Base-by-base conservation (phyloP, 2,888 invertebrate genomes). In the Tortrix viridana region DNA sequence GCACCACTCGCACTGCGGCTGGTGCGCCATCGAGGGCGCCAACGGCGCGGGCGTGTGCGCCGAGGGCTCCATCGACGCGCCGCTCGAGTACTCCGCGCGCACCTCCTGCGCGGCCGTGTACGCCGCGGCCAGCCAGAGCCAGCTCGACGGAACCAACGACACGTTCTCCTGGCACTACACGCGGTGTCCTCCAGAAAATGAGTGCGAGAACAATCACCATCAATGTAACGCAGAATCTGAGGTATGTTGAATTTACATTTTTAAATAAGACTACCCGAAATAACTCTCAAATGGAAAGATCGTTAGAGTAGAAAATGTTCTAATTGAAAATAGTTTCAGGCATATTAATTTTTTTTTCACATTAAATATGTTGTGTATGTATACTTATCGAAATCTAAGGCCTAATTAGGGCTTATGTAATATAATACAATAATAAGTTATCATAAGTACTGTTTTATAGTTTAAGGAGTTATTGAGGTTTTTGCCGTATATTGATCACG, bases 191-290 rank as follows among this genome's bases (percentile, higher is more conserved):
- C 95, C 96, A 0, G 99, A 99, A 87, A 96, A 99, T 80, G 98
- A 99, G 85, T 99, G 98, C 80, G 90, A 92, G 47, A 98, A 98
- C 81, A 95, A 95, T 3, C 98, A 98, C 84, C 98, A 98, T 80
- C 96, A 95, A 63, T 99, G 99, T 82, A 96, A 97, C 81, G 92
- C 94, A 0, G 94, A 95, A 63, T 97, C 97, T 3, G 97, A 99
- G 86, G 91, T 89, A 65, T 71, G 75, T 53, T 22, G 19, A n/a
- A 22, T 23, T 22, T n/a, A 20, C 32, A 1, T 37, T n/a, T 5
- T 41, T 32, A 3, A 16, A 9, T 16, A 0, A 5, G 5, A 20
- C 12, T 12, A 14, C 14, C 6, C 5, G 26, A 3, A 6, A 26
- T 26, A 5, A 6, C 6, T 5, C 6, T 6, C 26, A 6, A 26